Base-by-base conservation (phyloP, 2,797 vertebrate genomes). In the Hyperoplus lanceolatus region DNA sequence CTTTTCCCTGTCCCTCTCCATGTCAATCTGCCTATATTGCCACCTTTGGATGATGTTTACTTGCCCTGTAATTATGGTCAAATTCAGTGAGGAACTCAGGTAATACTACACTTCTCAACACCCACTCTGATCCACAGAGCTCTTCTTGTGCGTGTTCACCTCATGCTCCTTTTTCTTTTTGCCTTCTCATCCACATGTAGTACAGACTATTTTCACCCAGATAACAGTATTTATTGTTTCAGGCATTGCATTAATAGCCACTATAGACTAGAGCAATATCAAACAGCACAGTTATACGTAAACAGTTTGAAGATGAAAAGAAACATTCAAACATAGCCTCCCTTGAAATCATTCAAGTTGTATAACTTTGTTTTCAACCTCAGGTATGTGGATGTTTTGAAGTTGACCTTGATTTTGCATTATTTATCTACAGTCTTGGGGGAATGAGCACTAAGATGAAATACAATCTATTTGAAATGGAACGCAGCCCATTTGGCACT, bases 1-100 rank as follows among this genome's bases (percentile, higher is more conserved):
- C 6, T 11, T 8, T 54, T 8, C 15, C 18, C 69, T 57, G 18
- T 43, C 41, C 45, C 36, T 50, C 29, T 53, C 16, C 13, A 4
- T 50, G 51, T 61, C 60, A 41, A 65, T 74, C 53, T 71, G 16
- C 61, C 43, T 2, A 5, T 2, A 5, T 21, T 56, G 70, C 65
- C 67, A 71, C 66, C 57, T 70, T 18, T 38, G 45, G 78, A 71
- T 77, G 78, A 71, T 75, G 73, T 75, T 82, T 77, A 75, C 70
- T 14, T 80, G 71, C 80, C 70, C 59, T 63, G 64, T 81, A 79
- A 77, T 74, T 75, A 58, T 69, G 77, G 42, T 73, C 50, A 72
- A 57, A 70, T 50, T 61, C 8, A 48, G 8, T 4, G 43, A 73
- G 57, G 48, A 62, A 56, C 21, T 45, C 21, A 4, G 42, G 14